Conservation (phyloP, 2,888 invertebrate genomes). For the Lasius platythorax region DNA sequence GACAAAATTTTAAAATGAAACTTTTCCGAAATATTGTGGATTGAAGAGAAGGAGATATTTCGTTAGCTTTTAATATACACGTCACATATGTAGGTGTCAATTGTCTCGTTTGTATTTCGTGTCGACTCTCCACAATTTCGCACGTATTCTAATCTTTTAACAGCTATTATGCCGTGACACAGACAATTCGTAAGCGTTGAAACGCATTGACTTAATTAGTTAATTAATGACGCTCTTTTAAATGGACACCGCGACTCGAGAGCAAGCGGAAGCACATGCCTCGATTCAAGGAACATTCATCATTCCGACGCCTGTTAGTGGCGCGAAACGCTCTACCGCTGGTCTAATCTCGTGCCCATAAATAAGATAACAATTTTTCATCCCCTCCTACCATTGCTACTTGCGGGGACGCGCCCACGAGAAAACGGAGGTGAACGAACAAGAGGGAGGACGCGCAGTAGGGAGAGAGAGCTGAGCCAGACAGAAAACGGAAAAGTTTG, state of each 20-base stretch:
- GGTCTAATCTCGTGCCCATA: constrained; percentile 81
- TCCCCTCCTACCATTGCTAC: constrained; percentile 68
- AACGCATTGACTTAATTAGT: constrained; percentile 70
- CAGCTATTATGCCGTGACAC: constrained; percentile 38
- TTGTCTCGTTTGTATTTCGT: constrained; percentile 56
- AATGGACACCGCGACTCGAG: constrained; percentile 60
- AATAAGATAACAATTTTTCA: constrained; percentile 85
- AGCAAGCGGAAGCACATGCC: constrained; percentile 56
- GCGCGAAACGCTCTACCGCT: constrained; percentile 71
- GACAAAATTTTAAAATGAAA: not conserved
- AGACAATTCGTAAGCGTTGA: constrained; percentile 24
- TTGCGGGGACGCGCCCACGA: constrained; percentile 70
- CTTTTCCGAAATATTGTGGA: not conserved
- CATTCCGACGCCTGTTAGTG: constrained; percentile 78
- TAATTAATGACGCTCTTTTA: constrained; percentile 66
- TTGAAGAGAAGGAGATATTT: constrained; percentile 46
- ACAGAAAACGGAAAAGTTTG: constrained; percentile 82
- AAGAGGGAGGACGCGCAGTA: constrained; percentile 55
- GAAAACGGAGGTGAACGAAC: constrained; percentile 61
- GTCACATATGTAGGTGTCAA: constrained; percentile 54
- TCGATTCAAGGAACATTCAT: constrained; percentile 77
- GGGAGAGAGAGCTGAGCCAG: constrained; percentile 66
- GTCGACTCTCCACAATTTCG: constrained; percentile 50
- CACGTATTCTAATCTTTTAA: constrained; percentile 47
- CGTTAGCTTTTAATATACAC: constrained; percentile 31